Evolutionary conservation across 2,888 invertebrate genomes (phyloP), one percentile per base, ranked within the genome.

Genomic region (Metallyticus violacea): DNA sequence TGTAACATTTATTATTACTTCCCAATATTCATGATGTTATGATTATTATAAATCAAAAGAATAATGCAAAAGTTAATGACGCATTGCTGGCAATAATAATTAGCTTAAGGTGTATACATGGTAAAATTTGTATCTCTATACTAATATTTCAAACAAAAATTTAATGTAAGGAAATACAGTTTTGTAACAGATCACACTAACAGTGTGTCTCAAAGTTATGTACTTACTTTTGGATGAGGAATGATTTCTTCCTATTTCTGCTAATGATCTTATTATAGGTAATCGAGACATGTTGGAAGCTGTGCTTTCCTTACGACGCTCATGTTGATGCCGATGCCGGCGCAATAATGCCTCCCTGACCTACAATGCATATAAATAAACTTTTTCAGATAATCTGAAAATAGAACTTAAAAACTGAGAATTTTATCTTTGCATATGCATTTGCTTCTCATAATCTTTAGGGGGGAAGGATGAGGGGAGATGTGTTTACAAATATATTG

Each of bases 211-310:
- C 22, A 6, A 25, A 15, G 25, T 81, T 40, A 27, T 6, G 83
- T 90, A 96, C 97, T 96, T 93, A 97, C 98, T 98, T 95, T 97
- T 98, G 89, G 97, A 97, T 22, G 98, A 97, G 85, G 99, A 99
- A 92, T 98, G 97, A 92, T 98, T 98, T 88, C 96, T 94, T 89
- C 98, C 98, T 90, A 99, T 99, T 91, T 99, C 99, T 27, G 99
- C 98, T 90, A 99, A 93, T 7, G 99, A 99, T 88, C 99, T 94
- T 89, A 98, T 98, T 85, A 98, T 95, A 40, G 97, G 98, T 88
- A 99, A 93, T 89, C 96, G 94, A 29, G 96, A 95, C 94, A 96
- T 95, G 90, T 96, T 95, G 81, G 90, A 82, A 90, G 91, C 90
- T 89, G 93, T 93, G 88, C 94, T 94, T 89, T 94, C 94, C 89